Percentiles rank a stretch among this genome's conserved stretches.
Conservation (phyloP, 1,140 invertebrate genomes). For the Ptiloglossa arizonensis region DNA sequence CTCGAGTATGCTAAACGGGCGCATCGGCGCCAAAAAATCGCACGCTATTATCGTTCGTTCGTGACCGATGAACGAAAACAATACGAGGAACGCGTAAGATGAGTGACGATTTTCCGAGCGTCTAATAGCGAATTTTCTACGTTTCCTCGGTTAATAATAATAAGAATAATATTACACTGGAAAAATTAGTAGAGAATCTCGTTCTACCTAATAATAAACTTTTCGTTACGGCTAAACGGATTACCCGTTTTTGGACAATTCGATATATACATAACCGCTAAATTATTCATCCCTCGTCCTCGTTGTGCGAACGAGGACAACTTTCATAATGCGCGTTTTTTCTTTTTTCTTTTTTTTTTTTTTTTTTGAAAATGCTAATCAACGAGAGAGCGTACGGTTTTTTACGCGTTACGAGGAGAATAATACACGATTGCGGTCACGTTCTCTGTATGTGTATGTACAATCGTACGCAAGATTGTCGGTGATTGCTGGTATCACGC, state of each 20-base stretch:
- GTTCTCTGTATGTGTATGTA: background rate
- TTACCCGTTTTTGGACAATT: background rate
- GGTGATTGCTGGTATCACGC: slow-evolving; percentile 38
- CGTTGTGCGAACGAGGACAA: slow-evolving; percentile 5
- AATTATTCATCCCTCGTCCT: slow-evolving; percentile 4
- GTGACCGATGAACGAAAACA: background rate
- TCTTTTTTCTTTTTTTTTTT: background rate
- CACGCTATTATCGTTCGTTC: background rate
- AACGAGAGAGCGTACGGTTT: slow-evolving; percentile 5
- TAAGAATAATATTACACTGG: background rate
- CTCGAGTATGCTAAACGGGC: background rate
- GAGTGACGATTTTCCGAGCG: slow-evolving; percentile 23
- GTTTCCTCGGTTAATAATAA: background rate
- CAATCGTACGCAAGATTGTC: slow-evolving; percentile 45
- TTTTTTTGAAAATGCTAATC: slow-evolving; percentile 31
- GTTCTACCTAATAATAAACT: slow-evolving; percentile 29
- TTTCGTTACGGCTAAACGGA: slow-evolving; percentile 1
- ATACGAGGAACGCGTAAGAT: background rate
- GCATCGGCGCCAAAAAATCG: background rate
- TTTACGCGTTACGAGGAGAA: background rate
- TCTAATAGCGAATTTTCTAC: slow-evolving; percentile 35
- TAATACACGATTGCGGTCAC: slow-evolving; percentile 1
- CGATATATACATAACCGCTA: background rate
- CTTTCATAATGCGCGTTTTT: slow-evolving; percentile 6
- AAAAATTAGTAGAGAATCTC: slow-evolving; percentile 13